Evolutionary conservation across 1,140 invertebrate genomes (phyloP).

Genomic region (Drosophila bipectinata): DNA sequence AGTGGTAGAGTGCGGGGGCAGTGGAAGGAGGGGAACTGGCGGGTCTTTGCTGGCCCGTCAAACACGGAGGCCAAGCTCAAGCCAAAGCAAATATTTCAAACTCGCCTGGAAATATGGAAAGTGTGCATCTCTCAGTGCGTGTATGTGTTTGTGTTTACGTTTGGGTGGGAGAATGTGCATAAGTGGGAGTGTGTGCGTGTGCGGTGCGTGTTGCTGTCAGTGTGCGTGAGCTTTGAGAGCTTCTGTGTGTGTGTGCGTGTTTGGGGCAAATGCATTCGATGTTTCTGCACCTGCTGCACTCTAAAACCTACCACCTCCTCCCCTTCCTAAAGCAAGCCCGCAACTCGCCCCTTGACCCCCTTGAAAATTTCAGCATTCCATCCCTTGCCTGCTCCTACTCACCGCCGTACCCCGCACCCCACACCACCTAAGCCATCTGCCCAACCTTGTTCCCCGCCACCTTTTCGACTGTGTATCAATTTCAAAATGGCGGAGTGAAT

Average conservation of each 20-base stretch:
- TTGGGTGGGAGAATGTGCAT: constrained; percentile 1
- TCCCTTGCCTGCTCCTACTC: neutral
- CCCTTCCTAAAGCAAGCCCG: neutral
- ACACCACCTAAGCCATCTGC: neutral
- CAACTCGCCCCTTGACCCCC: neutral
- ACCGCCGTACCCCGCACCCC: neutral
- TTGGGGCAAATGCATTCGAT: constrained; percentile 39
- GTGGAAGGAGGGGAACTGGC: neutral
- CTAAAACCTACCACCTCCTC: constrained; percentile 19
- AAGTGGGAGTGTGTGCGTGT: constrained; percentile 2
- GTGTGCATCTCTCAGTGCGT: constrained; percentile 22
- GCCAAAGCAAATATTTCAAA: constrained; percentile 67
- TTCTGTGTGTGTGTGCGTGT: constrained; percentile 18
- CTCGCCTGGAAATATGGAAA: constrained; percentile 73
- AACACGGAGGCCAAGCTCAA: constrained; percentile 10
- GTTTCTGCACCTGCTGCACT: constrained; percentile 48
- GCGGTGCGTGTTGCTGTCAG: constrained; percentile 11
- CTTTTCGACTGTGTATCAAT: constrained; percentile 57
- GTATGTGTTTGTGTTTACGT: constrained; percentile 9
- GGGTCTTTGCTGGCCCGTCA: constrained; percentile 17
- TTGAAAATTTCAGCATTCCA: constrained; percentile 1
- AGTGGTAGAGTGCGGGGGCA: neutral
- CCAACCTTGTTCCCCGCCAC: constrained; percentile 7
- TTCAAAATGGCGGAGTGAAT: constrained; percentile 58
- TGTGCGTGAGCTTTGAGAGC: constrained; percentile 21